Evolutionary conservation across 2,113 vertebrate species (phyloP).

Genomic region (Pluvialis apricaria): DNA sequence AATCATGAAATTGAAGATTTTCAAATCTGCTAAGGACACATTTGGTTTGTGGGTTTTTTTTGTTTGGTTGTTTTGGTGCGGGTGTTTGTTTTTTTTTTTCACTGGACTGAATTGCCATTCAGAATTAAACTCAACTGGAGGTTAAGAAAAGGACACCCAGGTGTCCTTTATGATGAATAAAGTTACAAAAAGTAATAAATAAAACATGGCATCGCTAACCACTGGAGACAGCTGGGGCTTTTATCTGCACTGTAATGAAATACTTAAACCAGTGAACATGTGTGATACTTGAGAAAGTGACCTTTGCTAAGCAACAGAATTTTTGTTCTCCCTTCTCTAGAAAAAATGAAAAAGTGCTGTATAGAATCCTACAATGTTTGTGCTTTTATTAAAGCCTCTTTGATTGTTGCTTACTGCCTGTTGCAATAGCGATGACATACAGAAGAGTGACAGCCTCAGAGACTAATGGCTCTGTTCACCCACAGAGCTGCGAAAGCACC

Average conservation of each 20-base stretch:
- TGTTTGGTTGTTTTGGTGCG: not conserved
- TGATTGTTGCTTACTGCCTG: not conserved
- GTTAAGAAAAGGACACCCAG: constrained; percentile 1
- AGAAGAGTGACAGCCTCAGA: not conserved
- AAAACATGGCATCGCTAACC: constrained; percentile 43
- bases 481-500: not conserved
- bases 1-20: not conserved
- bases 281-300: not conserved
- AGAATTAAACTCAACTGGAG: not conserved
- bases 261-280: constrained; percentile 1
- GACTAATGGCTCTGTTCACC: not conserved
- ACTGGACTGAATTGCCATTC: not conserved
- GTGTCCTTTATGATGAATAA: constrained; percentile 39
- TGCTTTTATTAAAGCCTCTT: not conserved
- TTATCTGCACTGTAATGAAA: constrained; percentile 49
- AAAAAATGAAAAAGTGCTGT: not conserved
- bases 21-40: not conserved
- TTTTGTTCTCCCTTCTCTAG: not conserved
- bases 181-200: constrained; percentile 51
- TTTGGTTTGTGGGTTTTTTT: not conserved
- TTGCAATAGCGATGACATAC: not conserved
- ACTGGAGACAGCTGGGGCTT: constrained; percentile 31
- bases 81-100: rapidly evolving
- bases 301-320: not conserved
- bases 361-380: not conserved